Conservation (phyloP, 64 coral and sea anemone genomes). For the Montipora foliosa region DNA sequence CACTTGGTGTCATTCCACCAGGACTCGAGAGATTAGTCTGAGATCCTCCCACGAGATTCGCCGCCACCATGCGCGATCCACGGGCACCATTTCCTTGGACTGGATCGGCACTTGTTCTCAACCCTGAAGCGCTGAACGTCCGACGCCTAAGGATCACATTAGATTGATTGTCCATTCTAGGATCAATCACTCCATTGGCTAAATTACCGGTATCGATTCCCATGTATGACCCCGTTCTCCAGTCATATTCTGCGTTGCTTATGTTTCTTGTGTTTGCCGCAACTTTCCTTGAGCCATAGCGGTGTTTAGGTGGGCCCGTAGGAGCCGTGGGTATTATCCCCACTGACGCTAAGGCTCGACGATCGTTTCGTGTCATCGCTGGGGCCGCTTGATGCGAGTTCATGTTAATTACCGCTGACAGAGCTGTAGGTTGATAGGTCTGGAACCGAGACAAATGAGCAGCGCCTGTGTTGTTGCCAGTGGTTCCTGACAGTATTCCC, state of each 20-base stretch:
- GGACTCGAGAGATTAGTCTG: conserved; percentile 77
- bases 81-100: conserved; percentile 31
- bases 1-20: conserved; percentile 50
- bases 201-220: background rate
- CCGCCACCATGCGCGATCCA: conserved; percentile 55
- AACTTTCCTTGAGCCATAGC: conserved; percentile 78
- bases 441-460: conserved; percentile 62
- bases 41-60: conserved; percentile 44
- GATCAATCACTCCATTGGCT: conserved; percentile 27
- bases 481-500: conserved; percentile 29
- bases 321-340: conserved; percentile 62
- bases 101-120: conserved; percentile 50
- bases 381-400: conserved; percentile 58
- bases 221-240: conserved; percentile 13
- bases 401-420: conserved; percentile 68
- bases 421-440: conserved; percentile 57
- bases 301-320: conserved; percentile 64
- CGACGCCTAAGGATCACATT: conserved; percentile 64
- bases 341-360: conserved; percentile 74
- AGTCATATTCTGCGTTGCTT: conserved; percentile 57
- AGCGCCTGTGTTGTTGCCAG: conserved; percentile 6
- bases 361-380: conserved; percentile 66
- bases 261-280: conserved; percentile 46
- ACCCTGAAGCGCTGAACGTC: conserved; percentile 84
- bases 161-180: conserved; percentile 70